A percentile compares a stretch with the other conserved stretches of the same genome.
These are phyloP conservation scores for Cantharis flavilabris DNA, from an alignment of 2,888 invertebrate genomes.

Conservation along the genomic window DNA sequence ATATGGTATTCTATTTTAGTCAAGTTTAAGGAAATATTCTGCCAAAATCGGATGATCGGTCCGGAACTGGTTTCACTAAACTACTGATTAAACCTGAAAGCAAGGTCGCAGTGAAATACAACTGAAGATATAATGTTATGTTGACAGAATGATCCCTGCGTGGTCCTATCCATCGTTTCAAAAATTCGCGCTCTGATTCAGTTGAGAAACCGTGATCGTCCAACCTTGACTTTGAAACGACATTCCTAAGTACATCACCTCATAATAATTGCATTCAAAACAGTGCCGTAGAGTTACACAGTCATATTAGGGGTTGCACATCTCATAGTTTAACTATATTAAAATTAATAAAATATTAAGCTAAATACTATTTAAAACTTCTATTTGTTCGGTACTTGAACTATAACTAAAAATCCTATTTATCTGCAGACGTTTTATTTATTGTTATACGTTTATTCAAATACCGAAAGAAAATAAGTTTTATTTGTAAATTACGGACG, in stretches of 20 bases:
- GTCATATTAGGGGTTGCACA: neutral
- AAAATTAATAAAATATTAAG: too few species aligned
- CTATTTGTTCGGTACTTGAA: too few species aligned
- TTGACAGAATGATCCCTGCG: neutral
- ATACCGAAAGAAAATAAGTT: too few species aligned
- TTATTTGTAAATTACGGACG: too few species aligned
- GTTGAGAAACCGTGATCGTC: neutral
- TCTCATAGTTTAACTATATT: neutral
- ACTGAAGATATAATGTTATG: neutral
- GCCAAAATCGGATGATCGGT: neutral
- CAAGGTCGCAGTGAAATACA: neutral
- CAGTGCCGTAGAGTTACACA: neutral
- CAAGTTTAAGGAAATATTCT: neutral
- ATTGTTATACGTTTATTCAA: too few species aligned
- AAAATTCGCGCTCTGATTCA: neutral
- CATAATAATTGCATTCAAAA: neutral
- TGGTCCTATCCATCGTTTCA: neutral
- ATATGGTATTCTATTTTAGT: too few species aligned
- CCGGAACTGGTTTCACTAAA: neutral
- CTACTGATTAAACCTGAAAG: neutral
- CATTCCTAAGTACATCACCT: neutral
- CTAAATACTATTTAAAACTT: too few species aligned
- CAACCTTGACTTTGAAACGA: neutral
- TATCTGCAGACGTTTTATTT: too few species aligned
- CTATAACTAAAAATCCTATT: too few species aligned